A percentile compares a stretch with the other conserved stretches of the same genome.
These are phyloP conservation scores for Adoxophyes honmai DNA, from an alignment of 1,140 invertebrate species.

Conservation along the genomic window DNA sequence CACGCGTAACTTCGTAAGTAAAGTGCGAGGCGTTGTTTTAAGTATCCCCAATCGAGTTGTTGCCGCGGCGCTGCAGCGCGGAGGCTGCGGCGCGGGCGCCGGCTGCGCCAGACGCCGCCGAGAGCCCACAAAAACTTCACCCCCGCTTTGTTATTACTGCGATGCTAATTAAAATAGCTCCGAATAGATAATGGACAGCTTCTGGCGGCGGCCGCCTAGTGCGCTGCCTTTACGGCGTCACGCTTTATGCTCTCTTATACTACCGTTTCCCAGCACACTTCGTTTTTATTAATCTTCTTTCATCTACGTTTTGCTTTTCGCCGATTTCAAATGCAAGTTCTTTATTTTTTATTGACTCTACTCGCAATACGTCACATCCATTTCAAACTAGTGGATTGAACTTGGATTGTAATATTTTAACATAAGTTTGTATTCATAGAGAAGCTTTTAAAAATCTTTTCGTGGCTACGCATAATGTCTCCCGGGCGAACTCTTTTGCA, in stretches of 20 bases:
- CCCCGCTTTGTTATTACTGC: constrained; percentile 62
- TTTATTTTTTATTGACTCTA: too few relatives aligned
- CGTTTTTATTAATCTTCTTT: constrained; percentile 47
- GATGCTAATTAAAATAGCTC: constrained; percentile 73
- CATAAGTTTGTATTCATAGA: too few relatives aligned
- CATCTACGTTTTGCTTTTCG: too few relatives aligned
- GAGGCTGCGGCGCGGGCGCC: constrained; percentile 21
- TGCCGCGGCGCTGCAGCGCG: constrained; percentile 11
- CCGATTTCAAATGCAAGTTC: too few relatives aligned
- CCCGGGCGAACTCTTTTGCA: too few relatives aligned
- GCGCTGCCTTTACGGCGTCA: constrained; percentile 69
- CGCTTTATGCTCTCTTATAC: constrained; percentile 71
- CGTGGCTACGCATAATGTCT: too few relatives aligned
- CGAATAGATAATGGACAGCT: constrained; percentile 69
- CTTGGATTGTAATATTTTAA: too few relatives aligned
- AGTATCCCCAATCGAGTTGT: constrained; percentile 46
- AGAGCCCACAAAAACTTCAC: constrained; percentile 65
- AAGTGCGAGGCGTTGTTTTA: constrained; percentile 58
- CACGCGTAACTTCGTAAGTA: constrained; percentile 54
- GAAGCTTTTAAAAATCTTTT: too few relatives aligned
- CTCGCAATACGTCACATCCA: too few relatives aligned
- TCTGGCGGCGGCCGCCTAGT: constrained; percentile 66
- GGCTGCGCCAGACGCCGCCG: constrained; percentile 41
- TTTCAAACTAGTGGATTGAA: too few relatives aligned
- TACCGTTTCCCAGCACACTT: constrained; percentile 50